Evolutionary conservation across 92 coral and sea anemone species (phyloP).

Genomic region (Muricea muricata): DNA sequence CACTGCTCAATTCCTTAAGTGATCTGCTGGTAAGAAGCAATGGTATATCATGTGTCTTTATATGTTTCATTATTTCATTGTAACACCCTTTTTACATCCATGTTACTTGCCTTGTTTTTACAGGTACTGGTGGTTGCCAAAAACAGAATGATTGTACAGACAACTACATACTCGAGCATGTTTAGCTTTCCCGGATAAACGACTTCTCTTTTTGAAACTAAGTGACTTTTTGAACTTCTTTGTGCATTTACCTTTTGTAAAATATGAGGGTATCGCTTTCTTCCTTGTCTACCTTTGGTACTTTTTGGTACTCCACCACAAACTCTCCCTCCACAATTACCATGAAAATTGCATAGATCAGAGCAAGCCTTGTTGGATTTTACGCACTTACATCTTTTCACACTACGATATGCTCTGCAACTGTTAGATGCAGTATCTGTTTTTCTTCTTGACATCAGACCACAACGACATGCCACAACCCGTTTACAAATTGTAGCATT

Average conservation of each 20-base stretch:
- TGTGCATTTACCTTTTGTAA: slow-evolving; percentile 21
- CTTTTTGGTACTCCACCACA: slow-evolving; percentile 26
- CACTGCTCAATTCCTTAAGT: not conserved
- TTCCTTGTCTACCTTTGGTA: slow-evolving; percentile 29
- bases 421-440: not conserved
- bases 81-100: slow-evolving; percentile 13
- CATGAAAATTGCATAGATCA: slow-evolving; percentile 52
- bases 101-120: not conserved
- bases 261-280: slow-evolving; percentile 52
- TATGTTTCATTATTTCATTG: not conserved
- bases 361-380: slow-evolving; percentile 27
- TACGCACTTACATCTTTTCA: slow-evolving; percentile 43
- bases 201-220: slow-evolving; percentile 38
- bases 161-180: slow-evolving; percentile 48
- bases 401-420: slow-evolving; percentile 50
- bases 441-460: slow-evolving; percentile 10
- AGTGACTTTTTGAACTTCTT: slow-evolving; percentile 45
- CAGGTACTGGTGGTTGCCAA: slow-evolving; percentile 38
- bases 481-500: not conserved
- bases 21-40: not conserved
- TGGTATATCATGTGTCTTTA: not conserved
- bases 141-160: slow-evolving; percentile 53
- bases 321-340: slow-evolving; percentile 51
- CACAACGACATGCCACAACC: slow-evolving; percentile 53
- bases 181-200: slow-evolving; percentile 45